Evolutionary conservation across 2,797 vertebrate species (phyloP).

Genomic region (Sebastes glaucus): DNA sequence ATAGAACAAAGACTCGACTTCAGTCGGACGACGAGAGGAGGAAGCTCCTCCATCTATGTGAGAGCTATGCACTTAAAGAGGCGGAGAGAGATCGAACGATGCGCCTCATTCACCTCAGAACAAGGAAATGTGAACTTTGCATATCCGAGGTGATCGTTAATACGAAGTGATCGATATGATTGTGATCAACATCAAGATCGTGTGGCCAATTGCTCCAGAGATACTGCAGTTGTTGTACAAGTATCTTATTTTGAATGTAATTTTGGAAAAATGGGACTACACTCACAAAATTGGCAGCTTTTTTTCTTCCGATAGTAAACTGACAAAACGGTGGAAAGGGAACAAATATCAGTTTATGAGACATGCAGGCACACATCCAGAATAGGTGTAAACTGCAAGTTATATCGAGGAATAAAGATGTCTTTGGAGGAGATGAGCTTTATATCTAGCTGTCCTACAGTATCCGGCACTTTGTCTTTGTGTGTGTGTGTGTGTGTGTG

Average conservation of each 20-base stretch:
- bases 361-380: not conserved
- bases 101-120: conserved; percentile 48
- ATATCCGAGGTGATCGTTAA: conserved; percentile 27
- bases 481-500: not conserved
- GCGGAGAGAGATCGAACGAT: not conserved
- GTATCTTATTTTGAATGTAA: conserved; percentile 71
- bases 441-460: conserved; percentile 55
- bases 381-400: conserved; percentile 7
- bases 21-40: conserved; percentile 25
- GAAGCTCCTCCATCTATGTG: conserved; percentile 28
- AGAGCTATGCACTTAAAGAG: conserved; percentile 76
- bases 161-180: conserved; percentile 2
- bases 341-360: conserved; percentile 51
- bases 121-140: conserved; percentile 64
- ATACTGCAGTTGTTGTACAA: conserved; percentile 43
- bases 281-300: conserved; percentile 67
- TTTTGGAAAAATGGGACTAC: conserved; percentile 42
- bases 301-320: conserved; percentile 35
- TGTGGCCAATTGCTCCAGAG: conserved; percentile 10
- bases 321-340: conserved; percentile 52
- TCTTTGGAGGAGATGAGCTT: conserved; percentile 46
- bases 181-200: conserved; percentile 1
- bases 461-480: conserved; percentile 54
- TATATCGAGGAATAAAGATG: conserved; percentile 28
- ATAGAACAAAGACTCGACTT: conserved; percentile 14